Evolutionary conservation across 1,140 invertebrate genomes (phyloP).

Genomic region (Mya arenaria): DNA sequence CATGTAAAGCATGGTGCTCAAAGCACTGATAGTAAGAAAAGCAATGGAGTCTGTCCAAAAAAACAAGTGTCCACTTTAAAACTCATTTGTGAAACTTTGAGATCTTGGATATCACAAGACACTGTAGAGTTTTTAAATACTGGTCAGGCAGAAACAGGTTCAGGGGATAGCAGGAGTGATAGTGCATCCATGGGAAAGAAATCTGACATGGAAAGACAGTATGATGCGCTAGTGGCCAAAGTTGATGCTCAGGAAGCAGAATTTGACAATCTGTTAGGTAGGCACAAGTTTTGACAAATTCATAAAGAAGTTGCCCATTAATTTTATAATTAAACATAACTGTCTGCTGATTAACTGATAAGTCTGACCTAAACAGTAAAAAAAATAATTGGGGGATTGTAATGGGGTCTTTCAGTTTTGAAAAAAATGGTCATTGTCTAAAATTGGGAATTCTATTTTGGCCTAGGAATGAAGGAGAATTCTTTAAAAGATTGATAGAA

Average conservation of each 20-base stretch:
- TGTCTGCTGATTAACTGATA: too few relatives aligned
- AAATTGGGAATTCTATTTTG: too few relatives aligned
- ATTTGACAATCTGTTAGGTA: conserved; percentile 44
- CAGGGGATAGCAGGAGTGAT: background rate
- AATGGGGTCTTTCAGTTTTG: background rate
- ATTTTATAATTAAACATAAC: too few relatives aligned
- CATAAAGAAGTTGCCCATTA: too few relatives aligned
- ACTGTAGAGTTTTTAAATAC: conserved; percentile 12
- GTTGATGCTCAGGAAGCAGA: conserved; percentile 53
- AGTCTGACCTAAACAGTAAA: too few relatives aligned
- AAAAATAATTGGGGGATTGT: background rate
- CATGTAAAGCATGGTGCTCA: background rate
- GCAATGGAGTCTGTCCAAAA: too few relatives aligned
- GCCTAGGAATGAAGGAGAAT: too few relatives aligned
- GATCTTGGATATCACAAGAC: conserved; percentile 23
- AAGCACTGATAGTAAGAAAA: background rate
- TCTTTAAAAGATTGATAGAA: too few relatives aligned
- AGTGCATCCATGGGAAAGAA: background rate
- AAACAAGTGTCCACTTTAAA: conserved; percentile 20
- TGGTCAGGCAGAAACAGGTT: background rate
- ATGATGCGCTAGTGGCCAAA: conserved; percentile 21
- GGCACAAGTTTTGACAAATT: too few relatives aligned
- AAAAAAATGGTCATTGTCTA: too few relatives aligned
- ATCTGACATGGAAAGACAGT: conserved; percentile 17
- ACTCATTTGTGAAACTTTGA: conserved; percentile 1